These are phyloP conservation scores for Diprion similis DNA, from an alignment of 1,140 invertebrate species.

Conservation along the genomic window DNA sequence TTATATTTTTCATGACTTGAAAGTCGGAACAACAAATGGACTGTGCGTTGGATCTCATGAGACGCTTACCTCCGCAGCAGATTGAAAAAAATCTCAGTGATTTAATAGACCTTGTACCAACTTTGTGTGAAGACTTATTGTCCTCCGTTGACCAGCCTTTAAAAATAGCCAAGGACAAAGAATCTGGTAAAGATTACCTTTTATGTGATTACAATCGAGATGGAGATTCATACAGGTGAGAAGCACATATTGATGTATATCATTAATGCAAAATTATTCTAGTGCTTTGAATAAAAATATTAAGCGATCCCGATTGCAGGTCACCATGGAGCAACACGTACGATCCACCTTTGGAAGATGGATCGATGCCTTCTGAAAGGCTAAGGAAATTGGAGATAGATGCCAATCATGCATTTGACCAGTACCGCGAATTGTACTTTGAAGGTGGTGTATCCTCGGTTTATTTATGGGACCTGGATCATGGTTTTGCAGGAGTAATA, in stretches of 20 bases:
- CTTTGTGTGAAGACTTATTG: constrained; percentile 94
- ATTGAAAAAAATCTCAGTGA: constrained; percentile 99
- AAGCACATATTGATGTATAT: constrained; percentile 13
- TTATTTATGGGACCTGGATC: constrained; percentile 99
- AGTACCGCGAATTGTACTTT: constrained; percentile 99
- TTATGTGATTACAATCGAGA: constrained; percentile 99
- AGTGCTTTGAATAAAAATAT: constrained; percentile 18
- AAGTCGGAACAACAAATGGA: constrained; percentile 96
- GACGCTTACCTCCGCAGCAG: constrained; percentile 97
- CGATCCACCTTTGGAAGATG: constrained; percentile 97
- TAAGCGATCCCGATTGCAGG: constrained; percentile 60
- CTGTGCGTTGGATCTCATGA: constrained; percentile 98
- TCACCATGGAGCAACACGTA: constrained; percentile 99
- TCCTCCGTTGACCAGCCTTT: constrained; percentile 98
- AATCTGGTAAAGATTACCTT: constrained; percentile 95
- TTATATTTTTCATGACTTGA: not conserved
- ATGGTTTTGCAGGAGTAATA: constrained; percentile 98
- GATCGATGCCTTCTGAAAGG: constrained; percentile 96
- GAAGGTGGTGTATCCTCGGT: constrained; percentile 99
- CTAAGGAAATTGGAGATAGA: constrained; percentile 96
- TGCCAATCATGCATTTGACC: constrained; percentile 98
- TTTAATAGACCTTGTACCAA: constrained; percentile 95
- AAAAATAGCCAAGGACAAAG: constrained; percentile 96
- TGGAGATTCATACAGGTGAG: constrained; percentile 95
- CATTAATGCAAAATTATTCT: constrained; percentile 8